A percentile compares a stretch with the other conserved stretches of the same genome.
Conservation (phyloP, 2,797 vertebrate species). For the Spinus pinus region DNA sequence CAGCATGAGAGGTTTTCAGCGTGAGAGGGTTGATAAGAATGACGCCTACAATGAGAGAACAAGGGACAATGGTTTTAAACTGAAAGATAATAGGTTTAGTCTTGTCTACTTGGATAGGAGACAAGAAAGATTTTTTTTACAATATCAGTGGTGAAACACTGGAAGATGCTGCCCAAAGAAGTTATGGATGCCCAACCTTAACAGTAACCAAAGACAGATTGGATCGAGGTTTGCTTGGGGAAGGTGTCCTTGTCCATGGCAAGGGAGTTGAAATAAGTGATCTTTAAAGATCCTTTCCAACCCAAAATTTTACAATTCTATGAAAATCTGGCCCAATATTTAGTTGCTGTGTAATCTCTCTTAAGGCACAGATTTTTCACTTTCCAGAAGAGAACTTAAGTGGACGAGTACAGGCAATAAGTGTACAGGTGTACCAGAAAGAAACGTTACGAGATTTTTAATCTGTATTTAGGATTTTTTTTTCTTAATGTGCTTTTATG, state of each 20-base stretch:
- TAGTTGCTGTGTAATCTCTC: not conserved
- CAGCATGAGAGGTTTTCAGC: not conserved
- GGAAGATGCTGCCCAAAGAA: not conserved
- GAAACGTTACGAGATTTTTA: not conserved
- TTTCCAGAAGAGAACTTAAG: not conserved
- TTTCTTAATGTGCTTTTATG: not conserved
- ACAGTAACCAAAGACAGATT: not conserved
- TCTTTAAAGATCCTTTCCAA: not conserved
- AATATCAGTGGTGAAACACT: fast-evolving
- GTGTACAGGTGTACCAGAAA: not conserved
- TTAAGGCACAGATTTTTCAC: not conserved
- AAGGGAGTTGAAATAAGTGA: fast-evolving
- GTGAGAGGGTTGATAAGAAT: not conserved
- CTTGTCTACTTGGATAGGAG: not conserved
- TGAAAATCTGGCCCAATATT: not conserved
- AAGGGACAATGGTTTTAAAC: not conserved
- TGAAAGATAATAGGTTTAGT: not conserved
- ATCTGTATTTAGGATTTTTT: not conserved
- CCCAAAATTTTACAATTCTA: not conserved
- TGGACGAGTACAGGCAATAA: not conserved
- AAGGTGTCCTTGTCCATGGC: not conserved
- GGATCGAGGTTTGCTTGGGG: not conserved
- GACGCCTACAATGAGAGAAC: fast-evolving
- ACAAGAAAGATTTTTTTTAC: not conserved
- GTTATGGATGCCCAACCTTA: fast-evolving